Evolutionary conservation across 2,888 invertebrate genomes (phyloP).

Genomic region (Amphimallon solstitiale): DNA sequence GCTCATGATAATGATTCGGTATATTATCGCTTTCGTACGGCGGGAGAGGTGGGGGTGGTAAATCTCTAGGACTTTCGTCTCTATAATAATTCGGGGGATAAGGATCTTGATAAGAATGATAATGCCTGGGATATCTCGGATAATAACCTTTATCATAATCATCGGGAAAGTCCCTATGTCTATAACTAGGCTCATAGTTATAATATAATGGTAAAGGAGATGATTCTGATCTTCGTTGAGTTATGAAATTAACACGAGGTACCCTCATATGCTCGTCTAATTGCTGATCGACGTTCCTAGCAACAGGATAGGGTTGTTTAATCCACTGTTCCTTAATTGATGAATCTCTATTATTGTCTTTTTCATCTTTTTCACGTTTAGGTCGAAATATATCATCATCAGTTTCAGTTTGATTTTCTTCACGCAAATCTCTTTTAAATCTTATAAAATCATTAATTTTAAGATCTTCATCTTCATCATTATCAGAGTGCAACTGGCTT

Average conservation of each 20-base stretch:
- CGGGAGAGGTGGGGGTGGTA: not conserved
- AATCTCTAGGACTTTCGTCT: constrained; percentile 34
- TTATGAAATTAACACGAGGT: constrained; percentile 74
- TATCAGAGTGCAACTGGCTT: not conserved
- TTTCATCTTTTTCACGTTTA: constrained; percentile 39
- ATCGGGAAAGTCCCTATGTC: constrained; percentile 44
- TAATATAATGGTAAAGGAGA: constrained; percentile 47
- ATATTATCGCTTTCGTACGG: constrained; percentile 13
- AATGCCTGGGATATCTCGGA: constrained; percentile 41
- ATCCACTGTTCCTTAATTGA: constrained; percentile 71
- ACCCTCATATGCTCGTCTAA: constrained; percentile 70
- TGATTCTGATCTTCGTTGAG: constrained; percentile 62
- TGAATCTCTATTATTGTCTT: constrained; percentile 48
- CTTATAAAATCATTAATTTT: constrained; percentile 59
- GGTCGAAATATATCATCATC: constrained; percentile 36
- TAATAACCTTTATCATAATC: constrained; percentile 41
- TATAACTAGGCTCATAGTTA: constrained; percentile 50
- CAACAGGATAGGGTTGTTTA: constrained; percentile 67
- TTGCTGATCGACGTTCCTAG: constrained; percentile 59
- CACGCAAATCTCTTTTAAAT: constrained; percentile 51
- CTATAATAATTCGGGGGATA: constrained; percentile 39
- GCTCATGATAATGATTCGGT: constrained; percentile 40
- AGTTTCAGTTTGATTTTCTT: constrained; percentile 11
- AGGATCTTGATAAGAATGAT: constrained; percentile 19
- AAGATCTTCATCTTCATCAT: constrained; percentile 32